A percentile compares a stretch with the other conserved stretches of the same genome.
Conservation (phyloP, 2,888 invertebrate species). For the Cremastinae sp. region DNA sequence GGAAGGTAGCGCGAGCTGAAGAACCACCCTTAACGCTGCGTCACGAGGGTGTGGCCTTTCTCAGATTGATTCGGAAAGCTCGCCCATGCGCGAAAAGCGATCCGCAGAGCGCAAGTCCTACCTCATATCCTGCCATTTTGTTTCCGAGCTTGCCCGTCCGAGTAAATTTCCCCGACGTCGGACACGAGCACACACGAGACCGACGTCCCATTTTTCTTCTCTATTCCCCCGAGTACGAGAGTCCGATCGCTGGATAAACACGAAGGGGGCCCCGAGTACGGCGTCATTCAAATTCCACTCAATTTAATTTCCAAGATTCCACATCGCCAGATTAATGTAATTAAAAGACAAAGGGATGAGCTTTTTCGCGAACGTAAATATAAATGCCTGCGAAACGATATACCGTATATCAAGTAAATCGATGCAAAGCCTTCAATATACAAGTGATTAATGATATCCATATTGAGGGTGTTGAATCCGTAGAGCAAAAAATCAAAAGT, state of each 20-base stretch:
- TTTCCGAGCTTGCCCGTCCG: neutral
- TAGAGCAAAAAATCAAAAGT: no score
- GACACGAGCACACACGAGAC: conserved; percentile 13
- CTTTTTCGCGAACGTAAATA: no score
- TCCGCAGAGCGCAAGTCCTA: conserved; percentile 41
- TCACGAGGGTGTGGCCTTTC: conserved; percentile 78
- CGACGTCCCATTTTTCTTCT: conserved; percentile 35
- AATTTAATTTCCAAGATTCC: conserved; percentile 24
- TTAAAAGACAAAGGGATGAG: no score
- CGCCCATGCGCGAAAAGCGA: conserved; percentile 71
- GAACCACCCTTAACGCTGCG: conserved; percentile 57
- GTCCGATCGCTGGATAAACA: conserved; percentile 40
- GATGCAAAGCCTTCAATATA: no score
- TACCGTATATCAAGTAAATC: no score
- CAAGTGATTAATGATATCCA: no score
- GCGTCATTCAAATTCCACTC: conserved; percentile 33
- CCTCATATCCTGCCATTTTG: conserved; percentile 13
- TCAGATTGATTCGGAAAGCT: conserved; percentile 78
- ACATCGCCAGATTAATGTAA: no score
- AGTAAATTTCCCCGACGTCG: conserved; percentile 13
- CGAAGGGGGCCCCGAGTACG: conserved; percentile 2
- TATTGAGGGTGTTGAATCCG: no score
- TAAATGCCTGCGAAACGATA: no score
- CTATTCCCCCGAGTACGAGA: conserved; percentile 6
- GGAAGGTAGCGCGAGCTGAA: conserved; percentile 36